A percentile compares a stretch with the other conserved stretches of the same genome.
Evolutionary conservation across 2,797 vertebrate genomes (phyloP).

Genomic region (Oryzias sinensis): DNA sequence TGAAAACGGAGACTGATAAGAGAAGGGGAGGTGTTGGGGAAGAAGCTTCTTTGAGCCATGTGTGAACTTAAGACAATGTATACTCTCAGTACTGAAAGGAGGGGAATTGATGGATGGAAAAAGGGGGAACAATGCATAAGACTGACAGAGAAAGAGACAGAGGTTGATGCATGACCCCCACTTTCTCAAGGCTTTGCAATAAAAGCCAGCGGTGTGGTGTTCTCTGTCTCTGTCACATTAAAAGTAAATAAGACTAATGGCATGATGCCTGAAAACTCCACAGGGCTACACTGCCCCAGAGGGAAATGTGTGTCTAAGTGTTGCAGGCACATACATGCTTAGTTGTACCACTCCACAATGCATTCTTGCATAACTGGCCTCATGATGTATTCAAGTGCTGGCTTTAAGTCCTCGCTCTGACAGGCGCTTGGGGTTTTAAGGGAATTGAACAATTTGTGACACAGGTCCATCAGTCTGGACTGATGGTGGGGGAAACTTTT

Average conservation of each 20-base stretch:
- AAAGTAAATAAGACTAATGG: constrained; percentile 78
- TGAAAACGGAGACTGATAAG: constrained; percentile 53
- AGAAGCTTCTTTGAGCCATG: constrained; percentile 28
- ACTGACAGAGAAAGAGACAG: constrained; percentile 32
- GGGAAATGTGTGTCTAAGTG: constrained; percentile 31
- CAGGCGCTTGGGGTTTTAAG: constrained; percentile 16
- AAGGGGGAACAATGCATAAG: constrained; percentile 44
- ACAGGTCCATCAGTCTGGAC: constrained; percentile 22
- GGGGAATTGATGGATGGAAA: constrained; percentile 57
- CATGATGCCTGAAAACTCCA: constrained; percentile 51
- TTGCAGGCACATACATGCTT: constrained; percentile 2
- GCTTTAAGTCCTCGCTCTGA: constrained; percentile 26
- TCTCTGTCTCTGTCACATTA: constrained; percentile 78
- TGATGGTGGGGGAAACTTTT: constrained; percentile 5
- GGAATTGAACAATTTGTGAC: constrained; percentile 22
- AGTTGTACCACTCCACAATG: constrained; percentile 5
- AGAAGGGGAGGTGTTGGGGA: constrained; percentile 21
- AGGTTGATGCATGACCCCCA: constrained; percentile 61
- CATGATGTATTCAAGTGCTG: constrained; percentile 35
- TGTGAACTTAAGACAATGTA: constrained; percentile 59
- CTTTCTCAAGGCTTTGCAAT: constrained; percentile 74
- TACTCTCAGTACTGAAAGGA: constrained; percentile 52
- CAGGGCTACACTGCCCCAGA: constrained; percentile 38
- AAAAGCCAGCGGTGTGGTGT: constrained; percentile 66
- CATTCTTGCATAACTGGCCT: constrained; percentile 14